Evolutionary conservation across 2,113 vertebrate species (phyloP).

Genomic region (Athene noctua): DNA sequence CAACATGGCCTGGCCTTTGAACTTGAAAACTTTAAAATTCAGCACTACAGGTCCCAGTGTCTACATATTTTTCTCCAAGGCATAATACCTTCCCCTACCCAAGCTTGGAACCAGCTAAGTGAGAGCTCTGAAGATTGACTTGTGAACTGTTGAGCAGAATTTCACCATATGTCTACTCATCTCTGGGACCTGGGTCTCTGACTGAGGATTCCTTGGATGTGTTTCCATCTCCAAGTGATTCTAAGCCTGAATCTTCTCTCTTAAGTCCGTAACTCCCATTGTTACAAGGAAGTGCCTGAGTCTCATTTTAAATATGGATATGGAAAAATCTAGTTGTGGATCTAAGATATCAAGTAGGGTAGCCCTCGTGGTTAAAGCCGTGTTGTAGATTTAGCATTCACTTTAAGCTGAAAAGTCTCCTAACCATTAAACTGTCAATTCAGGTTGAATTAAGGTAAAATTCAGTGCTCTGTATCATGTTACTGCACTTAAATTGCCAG

Average conservation of each 20-base stretch:
- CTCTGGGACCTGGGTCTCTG: background rate
- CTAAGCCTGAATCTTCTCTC: background rate
- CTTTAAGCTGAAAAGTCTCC: background rate
- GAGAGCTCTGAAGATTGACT: background rate
- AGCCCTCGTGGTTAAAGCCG: background rate
- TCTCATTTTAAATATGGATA: background rate
- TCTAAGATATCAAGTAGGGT: background rate
- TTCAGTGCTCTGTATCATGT: background rate
- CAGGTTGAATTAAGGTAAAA: background rate
- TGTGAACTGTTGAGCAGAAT: background rate
- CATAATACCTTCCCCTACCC: background rate
- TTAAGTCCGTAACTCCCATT: rapidly evolving
- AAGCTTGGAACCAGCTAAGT: rapidly evolving
- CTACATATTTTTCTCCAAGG: background rate
- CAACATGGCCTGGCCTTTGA: background rate
- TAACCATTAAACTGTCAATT: background rate
- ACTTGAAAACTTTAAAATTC: background rate
- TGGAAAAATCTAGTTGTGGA: background rate
- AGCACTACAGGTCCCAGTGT: background rate
- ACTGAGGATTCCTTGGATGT: background rate
- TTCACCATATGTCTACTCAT: background rate
- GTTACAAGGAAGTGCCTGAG: rapidly evolving
- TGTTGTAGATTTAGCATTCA: background rate
- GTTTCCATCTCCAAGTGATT: background rate
- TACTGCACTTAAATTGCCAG: background rate